These are phyloP conservation scores for Halcyon malimbica DNA, from an alignment of 2,113 vertebrate genomes.

Conservation along the genomic window DNA sequence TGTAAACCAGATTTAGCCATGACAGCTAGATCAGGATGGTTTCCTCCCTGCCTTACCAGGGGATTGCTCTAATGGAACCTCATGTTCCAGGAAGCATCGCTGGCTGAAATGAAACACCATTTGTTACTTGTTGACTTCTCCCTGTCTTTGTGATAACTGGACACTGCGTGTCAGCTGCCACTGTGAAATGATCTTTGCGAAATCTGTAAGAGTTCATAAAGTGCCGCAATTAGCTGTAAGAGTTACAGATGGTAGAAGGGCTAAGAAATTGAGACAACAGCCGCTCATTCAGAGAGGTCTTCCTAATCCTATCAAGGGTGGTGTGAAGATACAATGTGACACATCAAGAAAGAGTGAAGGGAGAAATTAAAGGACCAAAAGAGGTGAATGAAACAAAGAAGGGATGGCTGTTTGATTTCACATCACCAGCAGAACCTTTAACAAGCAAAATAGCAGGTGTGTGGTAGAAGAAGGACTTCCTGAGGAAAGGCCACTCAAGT, in stretches of 20 bases:
- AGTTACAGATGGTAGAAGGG: background rate
- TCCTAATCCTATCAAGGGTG: background rate
- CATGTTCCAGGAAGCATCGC: background rate
- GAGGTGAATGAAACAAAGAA: background rate
- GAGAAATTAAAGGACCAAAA: background rate
- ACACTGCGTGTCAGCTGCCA: background rate
- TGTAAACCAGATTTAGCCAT: background rate
- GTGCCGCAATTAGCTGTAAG: background rate
- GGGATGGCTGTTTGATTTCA: background rate
- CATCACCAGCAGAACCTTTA: background rate
- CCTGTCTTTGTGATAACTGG: background rate
- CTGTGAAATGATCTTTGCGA: background rate
- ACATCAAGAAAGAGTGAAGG: background rate
- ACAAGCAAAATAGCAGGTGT: background rate
- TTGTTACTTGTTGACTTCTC: background rate
- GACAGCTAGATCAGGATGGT: background rate
- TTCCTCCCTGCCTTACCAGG: background rate
- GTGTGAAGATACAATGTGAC: background rate
- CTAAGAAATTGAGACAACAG: background rate
- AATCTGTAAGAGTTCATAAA: background rate
- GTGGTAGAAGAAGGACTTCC: background rate
- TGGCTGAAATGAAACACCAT: background rate
- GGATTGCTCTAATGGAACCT: background rate
- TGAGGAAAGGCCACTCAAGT: background rate
- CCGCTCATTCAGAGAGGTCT: background rate